Evolutionary conservation across 2,113 vertebrate species (phyloP).

Genomic region (Vulpes vulpes): DNA sequence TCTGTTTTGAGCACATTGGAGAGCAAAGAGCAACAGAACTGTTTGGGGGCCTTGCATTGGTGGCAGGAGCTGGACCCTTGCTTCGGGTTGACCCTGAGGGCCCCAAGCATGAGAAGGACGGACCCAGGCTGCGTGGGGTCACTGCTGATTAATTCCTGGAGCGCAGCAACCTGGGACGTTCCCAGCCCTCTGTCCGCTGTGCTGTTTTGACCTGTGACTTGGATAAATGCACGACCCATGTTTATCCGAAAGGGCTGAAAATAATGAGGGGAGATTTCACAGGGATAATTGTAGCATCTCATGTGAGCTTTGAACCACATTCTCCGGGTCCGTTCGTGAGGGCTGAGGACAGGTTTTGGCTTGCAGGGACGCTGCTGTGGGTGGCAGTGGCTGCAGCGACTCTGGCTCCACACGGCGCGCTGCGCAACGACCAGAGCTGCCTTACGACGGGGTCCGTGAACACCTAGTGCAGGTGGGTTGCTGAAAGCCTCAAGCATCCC

Average conservation of each 20-base stretch:
- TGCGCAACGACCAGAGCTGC: neutral
- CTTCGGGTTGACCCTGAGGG: neutral
- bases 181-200: neutral
- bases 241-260: neutral
- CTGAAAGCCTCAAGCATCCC: neutral
- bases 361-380: fast-evolving
- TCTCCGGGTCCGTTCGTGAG: neutral
- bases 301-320: neutral
- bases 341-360: neutral
- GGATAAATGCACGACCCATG: fast-evolving
- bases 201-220: neutral
- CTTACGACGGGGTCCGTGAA: neutral
- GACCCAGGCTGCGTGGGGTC: no score
- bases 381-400: neutral
- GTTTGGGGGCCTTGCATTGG: neutral
- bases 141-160: neutral
- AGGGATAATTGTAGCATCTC: neutral
- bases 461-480: neutral
- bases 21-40: neutral
- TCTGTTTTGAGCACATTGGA: neutral
- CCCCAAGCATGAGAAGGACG: neutral
- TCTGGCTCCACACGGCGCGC: neutral
- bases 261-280: neutral
- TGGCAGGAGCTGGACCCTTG: neutral
- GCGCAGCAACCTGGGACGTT: no score